Evolutionary conservation across 2,888 invertebrate genomes (phyloP).

Genomic region (Agrilus biguttatus): DNA sequence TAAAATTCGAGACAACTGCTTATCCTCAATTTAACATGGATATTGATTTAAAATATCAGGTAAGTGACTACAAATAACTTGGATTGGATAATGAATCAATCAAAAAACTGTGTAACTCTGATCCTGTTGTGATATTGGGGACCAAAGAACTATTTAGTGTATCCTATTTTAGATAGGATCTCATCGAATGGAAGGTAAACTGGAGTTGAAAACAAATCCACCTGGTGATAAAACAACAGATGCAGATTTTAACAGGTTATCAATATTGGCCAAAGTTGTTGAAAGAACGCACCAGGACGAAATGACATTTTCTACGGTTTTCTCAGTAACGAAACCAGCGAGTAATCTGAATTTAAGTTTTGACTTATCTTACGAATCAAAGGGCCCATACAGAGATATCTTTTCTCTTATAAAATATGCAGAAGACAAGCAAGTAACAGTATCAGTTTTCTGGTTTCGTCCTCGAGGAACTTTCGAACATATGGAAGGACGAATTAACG

Average conservation of each 20-base stretch:
- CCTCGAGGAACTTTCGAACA: slow-evolving; percentile 53
- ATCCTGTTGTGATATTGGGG: no score
- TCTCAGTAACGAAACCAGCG: slow-evolving; percentile 49
- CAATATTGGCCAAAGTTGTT: slow-evolving; percentile 40
- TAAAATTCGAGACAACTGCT: slow-evolving; percentile 58
- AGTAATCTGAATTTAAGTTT: slow-evolving; percentile 52
- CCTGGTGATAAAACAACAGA: slow-evolving; percentile 35
- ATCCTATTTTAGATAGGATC: slow-evolving; percentile 42
- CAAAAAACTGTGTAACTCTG: no score
- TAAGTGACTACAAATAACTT: slow-evolving; percentile 28
- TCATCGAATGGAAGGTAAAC: slow-evolving; percentile 55
- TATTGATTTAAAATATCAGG: slow-evolving; percentile 47
- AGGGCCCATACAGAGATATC: slow-evolving; percentile 39
- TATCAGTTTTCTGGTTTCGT: slow-evolving; percentile 41
- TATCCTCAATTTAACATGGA: slow-evolving; percentile 62
- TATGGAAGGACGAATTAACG: slow-evolving; percentile 54
- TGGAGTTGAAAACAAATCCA: slow-evolving; percentile 54
- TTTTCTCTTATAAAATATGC: slow-evolving; percentile 39
- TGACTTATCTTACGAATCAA: slow-evolving; percentile 36
- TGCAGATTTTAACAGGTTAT: slow-evolving; percentile 41
- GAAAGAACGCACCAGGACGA: slow-evolving; percentile 33
- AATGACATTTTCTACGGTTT: slow-evolving; percentile 43
- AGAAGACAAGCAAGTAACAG: slow-evolving; percentile 42
- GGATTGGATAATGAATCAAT: no score
- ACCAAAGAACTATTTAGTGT: no score